Evolutionary conservation across 2,113 vertebrate genomes (phyloP).

Genomic region (Protobothrops mucrosquamatus): DNA sequence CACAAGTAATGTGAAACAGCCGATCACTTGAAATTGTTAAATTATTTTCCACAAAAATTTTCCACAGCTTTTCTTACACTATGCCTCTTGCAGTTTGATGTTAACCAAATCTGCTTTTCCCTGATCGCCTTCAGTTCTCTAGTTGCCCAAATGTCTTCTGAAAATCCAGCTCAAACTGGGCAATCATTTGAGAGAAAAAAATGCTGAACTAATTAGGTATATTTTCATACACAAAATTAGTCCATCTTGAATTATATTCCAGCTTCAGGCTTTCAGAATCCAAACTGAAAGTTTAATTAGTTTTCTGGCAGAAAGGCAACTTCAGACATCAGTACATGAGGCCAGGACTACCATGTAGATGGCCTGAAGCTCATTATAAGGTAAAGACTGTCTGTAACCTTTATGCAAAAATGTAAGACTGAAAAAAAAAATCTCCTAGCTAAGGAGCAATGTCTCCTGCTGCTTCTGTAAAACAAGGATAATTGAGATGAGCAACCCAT

Average conservation of each 20-base stretch:
- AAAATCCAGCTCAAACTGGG: not conserved
- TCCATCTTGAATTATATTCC: not conserved
- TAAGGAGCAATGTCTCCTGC: too few relatives aligned
- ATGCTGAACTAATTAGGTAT: not conserved
- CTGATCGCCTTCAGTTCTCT: not conserved
- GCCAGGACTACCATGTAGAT: not conserved
- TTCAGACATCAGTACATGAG: not conserved
- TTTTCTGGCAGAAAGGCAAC: not conserved
- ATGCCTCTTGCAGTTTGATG: not conserved
- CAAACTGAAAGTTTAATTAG: not conserved
- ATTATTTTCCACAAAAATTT: not conserved
- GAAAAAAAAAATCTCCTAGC: not conserved
- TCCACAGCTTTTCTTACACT: not conserved
- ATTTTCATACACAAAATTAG: not conserved
- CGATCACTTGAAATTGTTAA: not conserved
- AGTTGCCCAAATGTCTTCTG: not conserved
- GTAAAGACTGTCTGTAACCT: not conserved
- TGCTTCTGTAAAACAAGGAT: not conserved
- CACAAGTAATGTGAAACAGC: not conserved
- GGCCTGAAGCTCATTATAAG: not conserved
- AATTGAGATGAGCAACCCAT: not conserved
- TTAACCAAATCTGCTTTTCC: not conserved
- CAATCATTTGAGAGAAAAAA: not conserved
- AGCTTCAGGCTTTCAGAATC: not conserved
- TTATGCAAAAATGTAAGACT: not conserved